Base-by-base conservation (phyloP, 2,888 invertebrate species). In the Lacanobia wlatinum region DNA sequence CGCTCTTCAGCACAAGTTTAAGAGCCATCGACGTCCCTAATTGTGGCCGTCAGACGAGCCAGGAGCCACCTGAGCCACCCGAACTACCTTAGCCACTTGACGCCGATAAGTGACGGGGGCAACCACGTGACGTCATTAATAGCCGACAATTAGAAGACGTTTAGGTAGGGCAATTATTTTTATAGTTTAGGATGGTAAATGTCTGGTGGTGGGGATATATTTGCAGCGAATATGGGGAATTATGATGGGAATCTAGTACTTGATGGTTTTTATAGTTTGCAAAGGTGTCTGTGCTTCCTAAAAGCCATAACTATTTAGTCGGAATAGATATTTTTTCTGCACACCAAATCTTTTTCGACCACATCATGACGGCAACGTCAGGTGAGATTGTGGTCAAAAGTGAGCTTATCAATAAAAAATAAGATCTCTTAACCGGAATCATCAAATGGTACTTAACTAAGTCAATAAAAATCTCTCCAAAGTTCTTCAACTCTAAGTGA, bases 101-200 rank as follows among this genome's bases (percentile, higher is more conserved):
- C 78, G 71, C 56, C 85, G 74, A 78, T 82, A 78, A 87, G 83
- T 80, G 83, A 76, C 63, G 83, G 63, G 56, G 63, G 65, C 40
- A 50, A 46, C 72, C 55, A 43, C 60, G 23, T 75, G 72, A 75
- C 60, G 78, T 75, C 74, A 71, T 78, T 75, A 78, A 75, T 75
- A 61, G 74, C 55, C 34, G 14, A 61, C 72, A 75, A 75, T 78
- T 75, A 75, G 72, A 56, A 56, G 55, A 43, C 71, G 59, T 55
- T 74, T 70, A 78, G 21, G 38, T n/a, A 10, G 12, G 48, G n/a
- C 59, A 78, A 74, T 74, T 60, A 78, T 53, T 74, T 78, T 55
- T 59, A 38, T 52, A 77, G 58, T 59, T 77, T 52, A 2, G 23
- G n/a, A 23, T 18, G 28, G 18, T 16, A 70, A 48, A 48, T 53